Percentiles rank a stretch among this genome's conserved stretches.
These are phyloP conservation scores for Parazoanthus darwini DNA, from an alignment of 92 coral and sea anemone species.

Conservation along the genomic window DNA sequence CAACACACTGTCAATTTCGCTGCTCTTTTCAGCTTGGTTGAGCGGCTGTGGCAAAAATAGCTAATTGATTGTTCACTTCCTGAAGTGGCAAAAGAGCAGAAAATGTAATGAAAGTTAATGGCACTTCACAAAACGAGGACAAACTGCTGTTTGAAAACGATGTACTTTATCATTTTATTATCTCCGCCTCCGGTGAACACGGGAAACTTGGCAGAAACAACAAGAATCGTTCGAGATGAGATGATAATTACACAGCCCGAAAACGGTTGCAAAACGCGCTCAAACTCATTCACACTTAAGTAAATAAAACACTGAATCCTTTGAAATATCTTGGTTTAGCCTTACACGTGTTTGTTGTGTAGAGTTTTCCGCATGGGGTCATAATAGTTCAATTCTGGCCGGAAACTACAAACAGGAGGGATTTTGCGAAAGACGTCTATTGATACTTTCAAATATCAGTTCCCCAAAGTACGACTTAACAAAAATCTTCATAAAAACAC, in stretches of 20 bases:
- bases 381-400: constrained; percentile 11
- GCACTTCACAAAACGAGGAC: neutral
- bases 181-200: constrained; percentile 24
- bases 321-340: constrained; percentile 22
- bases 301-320: constrained; percentile 10
- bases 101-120: constrained; percentile 8
- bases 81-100: neutral
- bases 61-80: neutral
- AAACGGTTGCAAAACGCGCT: constrained; percentile 19
- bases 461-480: neutral
- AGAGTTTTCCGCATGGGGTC: constrained; percentile 31
- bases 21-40: constrained; percentile 34
- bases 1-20: constrained; percentile 2
- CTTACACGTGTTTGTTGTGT: constrained; percentile 29
- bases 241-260: neutral
- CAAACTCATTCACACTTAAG: constrained; percentile 27
- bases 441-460: neutral
- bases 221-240: neutral
- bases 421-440: neutral
- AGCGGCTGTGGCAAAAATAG: neutral
- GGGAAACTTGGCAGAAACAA: neutral
- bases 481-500: constrained; percentile 18
- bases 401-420: constrained; percentile 27
- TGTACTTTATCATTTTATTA: neutral
- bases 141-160: neutral